phyloP scores from a whole-genome alignment of 2,888 invertebrate genomes.

The Andrena bucephala region DNA sequence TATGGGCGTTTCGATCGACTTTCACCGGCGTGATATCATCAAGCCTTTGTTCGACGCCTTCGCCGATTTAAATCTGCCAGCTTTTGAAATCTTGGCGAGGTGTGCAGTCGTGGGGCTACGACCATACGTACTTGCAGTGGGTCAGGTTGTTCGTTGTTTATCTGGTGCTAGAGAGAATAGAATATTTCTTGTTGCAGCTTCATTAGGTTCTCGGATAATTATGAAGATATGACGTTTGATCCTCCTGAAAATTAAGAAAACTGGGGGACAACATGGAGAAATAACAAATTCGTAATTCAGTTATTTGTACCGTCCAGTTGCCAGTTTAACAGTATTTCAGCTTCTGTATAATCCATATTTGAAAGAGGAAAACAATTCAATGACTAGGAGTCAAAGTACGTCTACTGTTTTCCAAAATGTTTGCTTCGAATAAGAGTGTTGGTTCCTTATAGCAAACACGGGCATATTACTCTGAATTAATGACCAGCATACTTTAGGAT shows the following conservation, averaged over 20 bases:
- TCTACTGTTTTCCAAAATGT: too few species aligned
- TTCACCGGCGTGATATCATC: constrained; percentile 69
- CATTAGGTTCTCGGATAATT: not conserved
- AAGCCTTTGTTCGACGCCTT: constrained; percentile 73
- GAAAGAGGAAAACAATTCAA: too few species aligned
- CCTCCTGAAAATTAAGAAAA: not conserved
- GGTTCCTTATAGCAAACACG: too few species aligned
- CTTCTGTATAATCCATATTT: too few species aligned
- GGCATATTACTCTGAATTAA: too few species aligned
- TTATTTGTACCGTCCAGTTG: too few species aligned
- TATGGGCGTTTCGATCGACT: constrained; percentile 74
- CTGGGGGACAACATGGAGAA: not conserved
- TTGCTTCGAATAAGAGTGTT: too few species aligned
- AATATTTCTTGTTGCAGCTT: not conserved
- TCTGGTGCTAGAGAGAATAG: not conserved
- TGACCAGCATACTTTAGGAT: too few species aligned
- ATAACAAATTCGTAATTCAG: too few species aligned
- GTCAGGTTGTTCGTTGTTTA: constrained; percentile 3
- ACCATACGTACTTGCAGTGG: not conserved
- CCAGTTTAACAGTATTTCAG: too few species aligned
- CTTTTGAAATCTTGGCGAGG: constrained; percentile 21
- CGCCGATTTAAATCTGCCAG: constrained; percentile 36
- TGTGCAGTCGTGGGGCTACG: not conserved
- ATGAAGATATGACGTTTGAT: not conserved
- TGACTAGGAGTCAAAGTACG: too few species aligned